phyloP scores from a whole-genome alignment of 2,888 invertebrate species.

The Ochropleura leucogaster region DNA sequence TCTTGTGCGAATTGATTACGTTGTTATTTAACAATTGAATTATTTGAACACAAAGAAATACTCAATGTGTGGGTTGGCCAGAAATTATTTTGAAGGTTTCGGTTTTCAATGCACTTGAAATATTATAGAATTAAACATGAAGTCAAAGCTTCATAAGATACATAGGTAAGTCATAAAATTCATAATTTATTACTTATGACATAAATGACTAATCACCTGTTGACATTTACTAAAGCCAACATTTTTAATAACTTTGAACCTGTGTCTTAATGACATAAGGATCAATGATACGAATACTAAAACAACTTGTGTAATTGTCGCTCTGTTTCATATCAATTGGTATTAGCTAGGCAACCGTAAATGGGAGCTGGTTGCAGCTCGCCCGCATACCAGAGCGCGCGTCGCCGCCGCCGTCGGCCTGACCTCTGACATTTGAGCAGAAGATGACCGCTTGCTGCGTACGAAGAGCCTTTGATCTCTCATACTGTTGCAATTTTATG shows the following conservation, averaged over 20 bases:
- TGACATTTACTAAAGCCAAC: slow-evolving; percentile 21
- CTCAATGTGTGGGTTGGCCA: slow-evolving; percentile 13
- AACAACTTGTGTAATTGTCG: slow-evolving; percentile 56
- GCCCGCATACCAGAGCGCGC: slow-evolving; percentile 78
- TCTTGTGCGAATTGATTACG: slow-evolving; percentile 43
- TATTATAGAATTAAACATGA: slow-evolving; percentile 12
- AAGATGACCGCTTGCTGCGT: slow-evolving; percentile 83
- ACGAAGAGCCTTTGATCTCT: slow-evolving; percentile 84
- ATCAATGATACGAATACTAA: slow-evolving; percentile 34
- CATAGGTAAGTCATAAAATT: neutral
- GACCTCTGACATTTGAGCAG: slow-evolving; percentile 85
- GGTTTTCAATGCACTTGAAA: neutral
- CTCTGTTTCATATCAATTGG: slow-evolving; percentile 68
- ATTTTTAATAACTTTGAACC: slow-evolving; percentile 17
- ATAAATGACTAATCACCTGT: slow-evolving; percentile 9
- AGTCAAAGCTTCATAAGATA: neutral
- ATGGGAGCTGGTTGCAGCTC: slow-evolving; percentile 67
- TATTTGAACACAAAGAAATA: slow-evolving; percentile 45
- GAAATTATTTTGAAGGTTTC: slow-evolving; percentile 22
- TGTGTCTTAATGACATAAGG: slow-evolving; percentile 10
- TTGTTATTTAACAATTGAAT: slow-evolving; percentile 40
- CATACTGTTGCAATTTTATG: slow-evolving; percentile 84
- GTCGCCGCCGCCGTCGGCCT: slow-evolving; percentile 64
- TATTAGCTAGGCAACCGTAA: slow-evolving; percentile 68
- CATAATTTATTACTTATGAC: neutral